These are phyloP conservation scores for Xenopus borealis DNA, from an alignment of 2,113 vertebrate species.

Conservation along the genomic window DNA sequence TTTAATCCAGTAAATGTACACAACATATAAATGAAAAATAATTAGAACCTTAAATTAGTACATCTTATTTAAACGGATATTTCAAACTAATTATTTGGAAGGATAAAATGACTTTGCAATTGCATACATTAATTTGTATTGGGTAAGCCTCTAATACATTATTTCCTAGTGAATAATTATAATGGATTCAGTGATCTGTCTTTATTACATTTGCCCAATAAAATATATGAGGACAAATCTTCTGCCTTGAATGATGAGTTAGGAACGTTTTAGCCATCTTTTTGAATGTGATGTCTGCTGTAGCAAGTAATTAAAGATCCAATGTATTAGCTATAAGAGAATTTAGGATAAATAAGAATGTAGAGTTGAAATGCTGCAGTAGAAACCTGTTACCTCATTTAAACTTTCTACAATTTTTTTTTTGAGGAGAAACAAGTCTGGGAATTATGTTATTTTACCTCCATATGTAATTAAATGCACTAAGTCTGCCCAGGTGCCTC, in stretches of 20 bases:
- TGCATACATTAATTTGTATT: conserved; percentile 4
- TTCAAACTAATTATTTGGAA: conserved; percentile 61
- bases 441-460: too few species aligned
- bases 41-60: conserved; percentile 53
- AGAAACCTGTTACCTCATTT: neutral
- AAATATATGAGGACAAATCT: neutral
- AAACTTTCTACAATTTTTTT: neutral
- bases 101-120: conserved; percentile 17
- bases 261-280: conserved; percentile 16
- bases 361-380: neutral
- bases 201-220: conserved; percentile 17
- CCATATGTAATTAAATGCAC: too few species aligned
- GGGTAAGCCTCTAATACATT: conserved; percentile 28
- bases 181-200: neutral
- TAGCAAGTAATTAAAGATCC: conserved; percentile 34
- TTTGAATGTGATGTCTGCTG: conserved; percentile 28
- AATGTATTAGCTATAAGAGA: conserved; percentile 17
- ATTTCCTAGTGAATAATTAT: conserved; percentile 16
- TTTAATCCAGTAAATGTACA: conserved; percentile 58
- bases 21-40: conserved; percentile 56
- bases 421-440: too few species aligned
- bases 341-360: neutral
- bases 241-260: neutral
- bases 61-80: conserved; percentile 60
- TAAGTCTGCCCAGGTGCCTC: too few species aligned